phyloP scores from a whole-genome alignment of 2,888 invertebrate species.

The Eupeodes luniger region DNA sequence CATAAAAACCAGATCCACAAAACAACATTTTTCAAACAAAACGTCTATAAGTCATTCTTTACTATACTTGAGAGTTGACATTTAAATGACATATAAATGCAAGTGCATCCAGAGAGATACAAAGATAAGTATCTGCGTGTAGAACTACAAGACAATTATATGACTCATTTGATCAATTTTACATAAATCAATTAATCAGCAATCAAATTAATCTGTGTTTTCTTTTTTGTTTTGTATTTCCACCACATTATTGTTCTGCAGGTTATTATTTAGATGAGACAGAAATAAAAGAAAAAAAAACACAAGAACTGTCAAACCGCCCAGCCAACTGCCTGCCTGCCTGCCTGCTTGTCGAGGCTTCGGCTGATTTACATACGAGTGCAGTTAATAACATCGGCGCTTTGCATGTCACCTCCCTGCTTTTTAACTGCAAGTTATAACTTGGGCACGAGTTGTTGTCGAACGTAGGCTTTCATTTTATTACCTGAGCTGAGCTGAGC shows the following conservation, averaged over 20 bases:
- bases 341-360: not conserved
- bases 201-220: conserved; percentile 40
- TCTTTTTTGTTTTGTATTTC: not conserved
- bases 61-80: not conserved
- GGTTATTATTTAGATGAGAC: conserved; percentile 28
- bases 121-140: not conserved
- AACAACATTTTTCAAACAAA: not conserved
- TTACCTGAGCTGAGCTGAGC: conserved; percentile 42
- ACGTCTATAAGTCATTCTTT: not conserved
- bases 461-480: conserved; percentile 76
- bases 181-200: conserved; percentile 72
- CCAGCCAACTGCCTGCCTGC: conserved; percentile 48
- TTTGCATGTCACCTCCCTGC: conserved; percentile 69
- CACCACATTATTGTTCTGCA: conserved; percentile 13
- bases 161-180: conserved; percentile 59
- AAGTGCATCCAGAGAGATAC: conserved; percentile 3
- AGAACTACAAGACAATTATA: conserved; percentile 13
- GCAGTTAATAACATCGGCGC: conserved; percentile 75
- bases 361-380: conserved; percentile 67
- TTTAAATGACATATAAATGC: conserved; percentile 26
- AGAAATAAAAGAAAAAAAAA: conserved; percentile 15
- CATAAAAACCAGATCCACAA: conserved; percentile 5
- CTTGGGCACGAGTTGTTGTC: conserved; percentile 60
- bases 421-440: conserved; percentile 27
- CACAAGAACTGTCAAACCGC: conserved; percentile 56